Percentiles rank a stretch among this genome's conserved stretches.
Evolutionary conservation across 2,888 invertebrate species (phyloP).

Genomic region (Acrobasis repandana): DNA sequence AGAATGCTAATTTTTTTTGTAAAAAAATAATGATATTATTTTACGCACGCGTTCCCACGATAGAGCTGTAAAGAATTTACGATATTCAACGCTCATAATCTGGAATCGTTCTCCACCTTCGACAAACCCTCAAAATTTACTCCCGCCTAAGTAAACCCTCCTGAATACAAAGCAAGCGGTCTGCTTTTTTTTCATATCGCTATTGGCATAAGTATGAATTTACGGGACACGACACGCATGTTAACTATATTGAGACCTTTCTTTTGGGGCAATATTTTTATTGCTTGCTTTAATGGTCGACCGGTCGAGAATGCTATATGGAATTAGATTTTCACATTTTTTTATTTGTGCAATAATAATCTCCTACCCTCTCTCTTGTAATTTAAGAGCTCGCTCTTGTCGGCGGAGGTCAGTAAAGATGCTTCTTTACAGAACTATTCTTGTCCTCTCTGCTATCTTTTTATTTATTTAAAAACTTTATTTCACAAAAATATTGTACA

Average conservation of each 20-base stretch:
- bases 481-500: no score
- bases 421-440: no score
- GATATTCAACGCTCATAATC: conserved; percentile 4
- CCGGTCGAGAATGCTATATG: background rate
- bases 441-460: no score
- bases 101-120: background rate
- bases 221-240: background rate
- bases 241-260: conserved; percentile 3
- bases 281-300: background rate
- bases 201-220: conserved; percentile 14
- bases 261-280: conserved; percentile 13
- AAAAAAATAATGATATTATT: no score
- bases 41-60: background rate
- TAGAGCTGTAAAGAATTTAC: background rate
- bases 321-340: background rate
- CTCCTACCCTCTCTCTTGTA: no score
- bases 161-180: background rate
- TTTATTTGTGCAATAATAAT: background rate
- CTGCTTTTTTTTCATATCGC: conserved; percentile 1
- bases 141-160: conserved; percentile 1
- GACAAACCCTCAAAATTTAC: background rate
- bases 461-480: no score
- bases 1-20: no score
- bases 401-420: no score
- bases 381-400: no score